These are phyloP conservation scores for Nothoprocta perdicaria DNA, from an alignment of 2,113 vertebrate genomes.

Conservation along the genomic window DNA sequence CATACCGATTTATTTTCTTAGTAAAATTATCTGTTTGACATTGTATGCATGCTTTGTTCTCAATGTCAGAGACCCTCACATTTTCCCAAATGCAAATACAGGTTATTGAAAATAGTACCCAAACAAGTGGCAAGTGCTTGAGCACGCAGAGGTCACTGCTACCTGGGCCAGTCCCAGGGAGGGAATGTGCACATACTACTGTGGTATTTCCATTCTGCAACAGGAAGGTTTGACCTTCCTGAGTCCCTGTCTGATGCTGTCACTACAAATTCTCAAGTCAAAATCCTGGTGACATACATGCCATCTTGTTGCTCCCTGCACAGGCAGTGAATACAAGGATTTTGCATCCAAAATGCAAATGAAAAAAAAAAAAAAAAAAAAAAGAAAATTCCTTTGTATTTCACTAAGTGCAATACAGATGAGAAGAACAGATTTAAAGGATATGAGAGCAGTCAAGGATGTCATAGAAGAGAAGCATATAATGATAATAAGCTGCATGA, in stretches of 20 bases:
- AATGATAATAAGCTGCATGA: neutral
- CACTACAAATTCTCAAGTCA: neutral
- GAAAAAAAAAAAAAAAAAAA: neutral
- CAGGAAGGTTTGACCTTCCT: neutral
- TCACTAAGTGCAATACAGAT: neutral
- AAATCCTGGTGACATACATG: neutral
- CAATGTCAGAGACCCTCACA: neutral
- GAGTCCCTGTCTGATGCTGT: fast-evolving
- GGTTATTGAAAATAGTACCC: neutral
- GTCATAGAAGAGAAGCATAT: neutral
- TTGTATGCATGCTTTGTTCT: neutral
- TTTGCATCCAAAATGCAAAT: fast-evolving
- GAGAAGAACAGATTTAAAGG: neutral
- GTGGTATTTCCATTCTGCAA: neutral
- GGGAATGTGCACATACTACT: neutral
- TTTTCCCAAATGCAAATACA: neutral
- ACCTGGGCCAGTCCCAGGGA: neutral
- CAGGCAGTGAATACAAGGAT: neutral
- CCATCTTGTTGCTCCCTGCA: neutral
- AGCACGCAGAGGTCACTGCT: neutral
- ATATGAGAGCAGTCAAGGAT: neutral
- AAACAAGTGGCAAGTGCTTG: neutral
- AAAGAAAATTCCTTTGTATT: neutral
- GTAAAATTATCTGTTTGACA: neutral
- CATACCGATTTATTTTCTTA: neutral